Conservation (phyloP, 2,888 invertebrate genomes). For the Hirtodrosophila alboralis region DNA sequence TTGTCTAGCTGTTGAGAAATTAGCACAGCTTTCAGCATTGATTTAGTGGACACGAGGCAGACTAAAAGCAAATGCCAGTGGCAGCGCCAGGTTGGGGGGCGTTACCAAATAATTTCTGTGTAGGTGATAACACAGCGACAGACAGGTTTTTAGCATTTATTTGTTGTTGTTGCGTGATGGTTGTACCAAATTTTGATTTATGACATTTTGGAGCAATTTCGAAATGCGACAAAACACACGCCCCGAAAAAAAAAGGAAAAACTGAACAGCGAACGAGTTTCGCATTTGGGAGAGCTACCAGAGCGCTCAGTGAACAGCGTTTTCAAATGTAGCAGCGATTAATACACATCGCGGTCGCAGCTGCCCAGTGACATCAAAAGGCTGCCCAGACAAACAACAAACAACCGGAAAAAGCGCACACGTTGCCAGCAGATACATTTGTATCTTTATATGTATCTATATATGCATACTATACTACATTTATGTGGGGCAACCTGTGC, state of each 20-base stretch:
- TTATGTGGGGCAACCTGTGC: conserved; percentile 72
- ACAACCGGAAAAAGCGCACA: conserved; percentile 60
- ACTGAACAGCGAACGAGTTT: conserved; percentile 46
- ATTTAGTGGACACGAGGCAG: conserved; percentile 51
- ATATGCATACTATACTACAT: conserved; percentile 1
- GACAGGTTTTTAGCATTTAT: conserved; percentile 42
- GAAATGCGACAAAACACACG: conserved; percentile 74
- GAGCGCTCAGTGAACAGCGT: conserved; percentile 52
- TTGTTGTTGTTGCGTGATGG: conserved; percentile 16
- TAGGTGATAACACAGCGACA: conserved; percentile 74
- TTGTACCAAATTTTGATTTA: conserved; percentile 70
- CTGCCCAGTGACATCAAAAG: conserved; percentile 77
- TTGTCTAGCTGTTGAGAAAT: conserved; percentile 46
- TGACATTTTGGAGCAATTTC: conserved; percentile 74
- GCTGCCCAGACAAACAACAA: conserved; percentile 52
- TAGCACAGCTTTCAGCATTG: conserved; percentile 60
- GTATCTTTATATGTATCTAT: conserved; percentile 25
- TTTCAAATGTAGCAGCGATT: conserved; percentile 76
- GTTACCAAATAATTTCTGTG: conserved; percentile 63
- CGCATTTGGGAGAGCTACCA: conserved; percentile 11
- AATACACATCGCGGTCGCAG: conserved; percentile 76
- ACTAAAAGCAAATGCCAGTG: conserved; percentile 34
- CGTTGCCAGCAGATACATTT: conserved; percentile 47
- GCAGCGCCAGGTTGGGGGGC: conserved; percentile 28
- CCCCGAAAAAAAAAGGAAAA: conserved; percentile 21